phyloP scores from a whole-genome alignment of 2,797 vertebrate genomes.

The Anguilla obscura region DNA sequence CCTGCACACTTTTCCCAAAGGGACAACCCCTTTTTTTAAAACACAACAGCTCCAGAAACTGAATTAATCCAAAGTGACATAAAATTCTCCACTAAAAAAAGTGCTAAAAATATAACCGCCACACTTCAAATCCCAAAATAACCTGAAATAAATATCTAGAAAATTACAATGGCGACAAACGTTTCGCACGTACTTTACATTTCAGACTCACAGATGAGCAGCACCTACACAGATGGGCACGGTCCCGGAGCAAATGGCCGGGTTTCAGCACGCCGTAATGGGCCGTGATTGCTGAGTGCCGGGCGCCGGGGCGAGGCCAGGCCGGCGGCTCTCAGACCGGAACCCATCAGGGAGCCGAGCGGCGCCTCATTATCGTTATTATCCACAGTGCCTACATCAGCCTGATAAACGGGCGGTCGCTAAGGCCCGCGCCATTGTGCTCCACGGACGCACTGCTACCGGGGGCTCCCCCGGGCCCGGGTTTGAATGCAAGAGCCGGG shows the following conservation, averaged over 20 bases:
- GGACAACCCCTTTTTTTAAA: neutral
- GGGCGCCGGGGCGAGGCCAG: neutral
- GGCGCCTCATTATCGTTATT: neutral
- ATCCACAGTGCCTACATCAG: conserved; percentile 46
- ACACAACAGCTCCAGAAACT: neutral
- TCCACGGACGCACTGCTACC: neutral
- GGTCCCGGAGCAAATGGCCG: neutral
- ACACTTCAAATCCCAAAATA: neutral
- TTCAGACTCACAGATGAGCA: neutral
- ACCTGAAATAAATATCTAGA: neutral
- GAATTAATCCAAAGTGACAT: neutral
- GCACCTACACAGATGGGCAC: neutral
- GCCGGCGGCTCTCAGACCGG: neutral
- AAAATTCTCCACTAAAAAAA: neutral
- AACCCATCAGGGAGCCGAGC: neutral
- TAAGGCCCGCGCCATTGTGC: neutral
- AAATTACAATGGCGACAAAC: neutral
- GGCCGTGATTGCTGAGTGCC: neutral
- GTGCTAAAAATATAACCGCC: neutral
- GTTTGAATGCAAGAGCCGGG: neutral
- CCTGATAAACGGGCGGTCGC: conserved; percentile 57
- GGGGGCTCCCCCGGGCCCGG: neutral
- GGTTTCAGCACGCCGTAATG: neutral
- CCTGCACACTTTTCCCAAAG: neutral
- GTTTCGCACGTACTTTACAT: neutral